Conservation (phyloP, 2,888 invertebrate species). For the Plebejus melissa region DNA sequence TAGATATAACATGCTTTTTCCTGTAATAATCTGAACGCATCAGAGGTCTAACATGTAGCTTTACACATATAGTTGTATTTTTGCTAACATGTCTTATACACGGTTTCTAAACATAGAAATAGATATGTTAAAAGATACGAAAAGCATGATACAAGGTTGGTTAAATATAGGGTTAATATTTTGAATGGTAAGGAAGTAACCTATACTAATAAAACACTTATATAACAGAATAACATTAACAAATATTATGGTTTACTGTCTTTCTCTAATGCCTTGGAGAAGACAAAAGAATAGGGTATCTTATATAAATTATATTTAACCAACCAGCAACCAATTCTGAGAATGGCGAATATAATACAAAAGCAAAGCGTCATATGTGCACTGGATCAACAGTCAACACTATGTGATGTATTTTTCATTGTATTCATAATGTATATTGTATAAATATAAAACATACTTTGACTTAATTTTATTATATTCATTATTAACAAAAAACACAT, state of each 20-base stretch:
- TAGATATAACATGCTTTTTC: slow-evolving; percentile 10
- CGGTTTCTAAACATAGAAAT: not conserved
- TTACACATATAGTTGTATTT: not conserved
- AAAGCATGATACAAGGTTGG: not conserved
- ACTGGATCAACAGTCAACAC: not conserved
- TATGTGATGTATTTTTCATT: not conserved
- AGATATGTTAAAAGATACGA: not conserved
- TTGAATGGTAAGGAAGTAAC: not conserved
- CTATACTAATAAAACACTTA: not conserved
- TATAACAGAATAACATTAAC: not conserved
- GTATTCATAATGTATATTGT: not conserved
- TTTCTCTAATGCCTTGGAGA: too few relatives aligned
- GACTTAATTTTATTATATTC: too few relatives aligned
- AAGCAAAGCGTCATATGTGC: not conserved
- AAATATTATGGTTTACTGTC: too few relatives aligned
- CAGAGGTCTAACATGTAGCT: not conserved
- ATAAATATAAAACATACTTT: too few relatives aligned
- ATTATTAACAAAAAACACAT: not conserved
- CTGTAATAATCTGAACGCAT: not conserved
- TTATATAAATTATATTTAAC: slow-evolving; percentile 1
- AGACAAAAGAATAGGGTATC: not conserved
- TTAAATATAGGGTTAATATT: not conserved
- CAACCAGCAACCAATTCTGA: slow-evolving; percentile 17
- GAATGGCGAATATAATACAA: not conserved
- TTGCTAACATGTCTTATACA: slow-evolving; percentile 7